A percentile compares a stretch with the other conserved stretches of the same genome.
Conservation (phyloP, 23 tunicate genomes). For the Trididemnum miniatum region DNA sequence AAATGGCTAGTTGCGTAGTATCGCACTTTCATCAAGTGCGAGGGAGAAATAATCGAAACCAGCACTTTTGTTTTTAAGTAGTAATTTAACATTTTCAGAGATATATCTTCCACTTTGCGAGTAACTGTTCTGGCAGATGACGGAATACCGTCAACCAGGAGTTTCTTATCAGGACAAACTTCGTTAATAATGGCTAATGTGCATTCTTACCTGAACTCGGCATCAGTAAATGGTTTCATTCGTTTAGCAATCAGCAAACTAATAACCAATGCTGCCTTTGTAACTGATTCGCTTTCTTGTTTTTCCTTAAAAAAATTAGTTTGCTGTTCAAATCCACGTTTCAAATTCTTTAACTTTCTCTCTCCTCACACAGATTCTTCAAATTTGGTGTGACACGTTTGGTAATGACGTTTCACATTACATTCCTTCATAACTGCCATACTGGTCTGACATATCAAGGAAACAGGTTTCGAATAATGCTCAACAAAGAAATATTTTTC, state of each 20-base stretch:
- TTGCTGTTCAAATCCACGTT: constrained; percentile 15
- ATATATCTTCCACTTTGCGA: constrained; percentile 21
- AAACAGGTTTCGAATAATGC: no score
- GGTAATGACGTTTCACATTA: constrained; percentile 23
- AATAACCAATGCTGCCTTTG: no score
- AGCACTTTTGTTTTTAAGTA: constrained; percentile 15
- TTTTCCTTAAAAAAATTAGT: no score
- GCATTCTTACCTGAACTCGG: constrained; percentile 13
- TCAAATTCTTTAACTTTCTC: constrained; percentile 14
- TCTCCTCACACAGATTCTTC: neutral
- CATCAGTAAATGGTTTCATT: constrained; percentile 27
- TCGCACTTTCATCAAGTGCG: constrained; percentile 12
- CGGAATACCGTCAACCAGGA: no score
- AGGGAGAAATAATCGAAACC: constrained; percentile 9
- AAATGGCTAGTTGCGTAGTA: constrained; percentile 6
- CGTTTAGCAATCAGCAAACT: neutral
- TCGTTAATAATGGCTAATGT: no score
- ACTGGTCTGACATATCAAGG: no score
- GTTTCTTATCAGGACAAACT: no score
- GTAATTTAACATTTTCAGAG: constrained; percentile 13
- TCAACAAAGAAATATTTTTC: no score
- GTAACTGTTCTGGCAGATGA: no score
- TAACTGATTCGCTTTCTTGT: no score
- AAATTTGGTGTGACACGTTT: constrained; percentile 11
- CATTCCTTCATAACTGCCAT: constrained; percentile 19